phyloP scores from a whole-genome alignment of 1,140 invertebrate species.

The Drosophila repleta region DNA sequence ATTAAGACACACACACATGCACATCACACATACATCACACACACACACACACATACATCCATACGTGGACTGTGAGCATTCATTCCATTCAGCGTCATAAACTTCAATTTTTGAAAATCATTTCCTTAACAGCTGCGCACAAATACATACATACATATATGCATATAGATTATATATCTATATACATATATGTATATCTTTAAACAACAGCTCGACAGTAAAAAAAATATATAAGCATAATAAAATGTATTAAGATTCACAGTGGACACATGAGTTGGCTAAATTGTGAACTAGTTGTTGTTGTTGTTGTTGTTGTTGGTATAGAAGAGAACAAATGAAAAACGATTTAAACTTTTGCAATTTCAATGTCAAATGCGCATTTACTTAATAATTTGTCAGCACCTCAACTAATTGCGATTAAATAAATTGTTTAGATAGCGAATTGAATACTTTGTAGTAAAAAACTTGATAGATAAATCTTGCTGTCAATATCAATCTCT shows the following conservation, averaged over 20 bases:
- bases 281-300: constrained; percentile 33
- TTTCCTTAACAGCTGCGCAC: constrained; percentile 82
- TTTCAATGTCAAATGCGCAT: constrained; percentile 36
- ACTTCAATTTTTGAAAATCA: constrained; percentile 83
- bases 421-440: constrained; percentile 8
- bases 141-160: constrained; percentile 18
- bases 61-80: constrained; percentile 41
- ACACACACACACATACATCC: constrained; percentile 3
- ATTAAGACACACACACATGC: constrained; percentile 51
- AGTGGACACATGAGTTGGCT: constrained; percentile 73
- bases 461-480: neutral
- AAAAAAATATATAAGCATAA: constrained; percentile 51
- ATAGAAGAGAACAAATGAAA: neutral
- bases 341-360: constrained; percentile 37
- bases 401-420: constrained; percentile 26
- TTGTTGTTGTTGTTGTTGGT: neutral
- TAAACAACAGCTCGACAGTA: constrained; percentile 43
- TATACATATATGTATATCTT: constrained; percentile 11
- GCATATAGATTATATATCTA: neutral
- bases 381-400: constrained; percentile 37
- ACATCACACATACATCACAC: constrained; percentile 15
- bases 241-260: constrained; percentile 72
- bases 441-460: neutral
- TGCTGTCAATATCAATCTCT: neutral
- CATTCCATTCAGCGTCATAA: constrained; percentile 83